A percentile compares a stretch with the other conserved stretches of the same genome.
Conservation (phyloP, 2,797 vertebrate genomes). For the Rhinella marina region DNA sequence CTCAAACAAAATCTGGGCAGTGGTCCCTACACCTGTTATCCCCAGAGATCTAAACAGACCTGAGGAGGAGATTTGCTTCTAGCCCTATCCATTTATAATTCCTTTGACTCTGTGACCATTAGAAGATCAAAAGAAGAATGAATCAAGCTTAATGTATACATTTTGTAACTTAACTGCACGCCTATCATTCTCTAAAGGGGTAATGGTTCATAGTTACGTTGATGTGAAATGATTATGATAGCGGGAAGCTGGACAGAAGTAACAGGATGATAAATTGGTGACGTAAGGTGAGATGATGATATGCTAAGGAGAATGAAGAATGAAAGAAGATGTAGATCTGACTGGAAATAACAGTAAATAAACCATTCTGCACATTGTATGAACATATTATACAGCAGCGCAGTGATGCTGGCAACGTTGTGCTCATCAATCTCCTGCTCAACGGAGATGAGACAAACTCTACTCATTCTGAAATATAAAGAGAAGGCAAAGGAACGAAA, state of each 20-base stretch:
- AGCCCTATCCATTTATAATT: slow-evolving; percentile 7
- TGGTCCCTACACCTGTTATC: not conserved
- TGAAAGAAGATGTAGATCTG: slow-evolving; percentile 26
- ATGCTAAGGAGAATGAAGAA: slow-evolving; percentile 28
- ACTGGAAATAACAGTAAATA: slow-evolving; percentile 29
- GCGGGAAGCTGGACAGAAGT: slow-evolving; percentile 29
- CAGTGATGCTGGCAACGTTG: too few species aligned
- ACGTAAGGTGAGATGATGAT: slow-evolving; percentile 16
- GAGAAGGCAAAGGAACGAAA: not conserved
- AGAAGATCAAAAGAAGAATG: slow-evolving; percentile 24
- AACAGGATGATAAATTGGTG: slow-evolving; percentile 36
- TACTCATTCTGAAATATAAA: not conserved
- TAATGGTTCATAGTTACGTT: slow-evolving; percentile 37
- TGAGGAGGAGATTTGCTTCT: not conserved
- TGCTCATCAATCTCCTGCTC: slow-evolving; percentile 33
- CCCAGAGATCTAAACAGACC: not conserved
- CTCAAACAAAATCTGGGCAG: not conserved
- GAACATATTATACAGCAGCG: not conserved
- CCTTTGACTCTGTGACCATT: not conserved
- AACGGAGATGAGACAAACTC: not conserved
- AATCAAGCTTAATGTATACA: slow-evolving; percentile 24
- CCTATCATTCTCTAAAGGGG: slow-evolving; percentile 39
- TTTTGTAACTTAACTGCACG: slow-evolving; percentile 18
- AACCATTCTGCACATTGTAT: slow-evolving; percentile 18
- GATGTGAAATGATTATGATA: slow-evolving; percentile 38